Evolutionary conservation across 2,113 vertebrate species (phyloP).

Genomic region (Psittacula cyanocephala): DNA sequence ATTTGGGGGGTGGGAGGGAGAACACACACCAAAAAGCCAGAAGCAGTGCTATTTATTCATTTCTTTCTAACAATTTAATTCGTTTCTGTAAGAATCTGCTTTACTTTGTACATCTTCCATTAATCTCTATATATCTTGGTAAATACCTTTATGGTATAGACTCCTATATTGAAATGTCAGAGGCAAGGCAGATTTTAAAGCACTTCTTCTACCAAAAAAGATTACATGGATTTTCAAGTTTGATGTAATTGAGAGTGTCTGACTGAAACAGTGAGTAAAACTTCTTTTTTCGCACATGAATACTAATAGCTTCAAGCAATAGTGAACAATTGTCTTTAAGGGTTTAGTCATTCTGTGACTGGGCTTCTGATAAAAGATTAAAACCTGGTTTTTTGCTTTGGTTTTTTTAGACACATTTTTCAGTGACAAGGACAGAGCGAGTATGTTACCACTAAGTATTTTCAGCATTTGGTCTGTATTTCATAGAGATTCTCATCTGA

Average conservation of each 20-base stretch:
- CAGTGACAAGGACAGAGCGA: constrained; percentile 37
- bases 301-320: background rate
- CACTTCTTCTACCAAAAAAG: background rate
- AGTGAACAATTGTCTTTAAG: background rate
- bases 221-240: background rate
- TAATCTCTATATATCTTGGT: background rate
- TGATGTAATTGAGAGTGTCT: background rate
- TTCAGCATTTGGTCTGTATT: background rate
- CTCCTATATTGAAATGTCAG: background rate
- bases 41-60: background rate
- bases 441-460: background rate
- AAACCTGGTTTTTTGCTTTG: background rate
- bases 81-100: background rate
- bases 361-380: constrained; percentile 42
- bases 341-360: constrained; percentile 60
- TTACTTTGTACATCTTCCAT: background rate
- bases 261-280: background rate
- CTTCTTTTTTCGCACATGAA: background rate
- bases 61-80: background rate
- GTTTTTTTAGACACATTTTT: constrained; percentile 57
- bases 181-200: background rate
- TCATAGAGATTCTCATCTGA: background rate
- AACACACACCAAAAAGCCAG: background rate
- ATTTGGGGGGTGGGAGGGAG: background rate
- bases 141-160: background rate